Conservation (phyloP, 2,113 vertebrate genomes). For the Cyprinodon brontotheroides region DNA sequence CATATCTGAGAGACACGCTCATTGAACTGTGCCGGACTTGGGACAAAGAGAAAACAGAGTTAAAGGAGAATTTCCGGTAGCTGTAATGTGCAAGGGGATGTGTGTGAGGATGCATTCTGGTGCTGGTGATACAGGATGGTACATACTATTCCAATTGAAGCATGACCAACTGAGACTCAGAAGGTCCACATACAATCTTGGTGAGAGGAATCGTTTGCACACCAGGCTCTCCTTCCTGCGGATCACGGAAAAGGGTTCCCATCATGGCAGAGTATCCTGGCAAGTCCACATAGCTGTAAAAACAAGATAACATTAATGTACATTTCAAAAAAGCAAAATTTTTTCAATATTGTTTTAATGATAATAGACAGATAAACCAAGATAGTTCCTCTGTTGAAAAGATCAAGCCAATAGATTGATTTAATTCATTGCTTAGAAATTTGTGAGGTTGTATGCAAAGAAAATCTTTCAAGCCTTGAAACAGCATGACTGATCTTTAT, state of each 20-base stretch:
- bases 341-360: no score
- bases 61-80: background rate
- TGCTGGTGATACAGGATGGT: background rate
- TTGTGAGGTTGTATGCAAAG: no score
- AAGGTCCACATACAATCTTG: slow-evolving; percentile 89
- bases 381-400: no score
- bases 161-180: slow-evolving; percentile 90
- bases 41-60: slow-evolving; percentile 36
- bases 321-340: background rate
- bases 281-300: slow-evolving; percentile 84
- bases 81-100: slow-evolving; percentile 1
- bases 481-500: no score
- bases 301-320: background rate
- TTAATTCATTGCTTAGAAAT: no score
- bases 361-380: no score
- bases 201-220: slow-evolving; percentile 84
- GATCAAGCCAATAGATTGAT: no score
- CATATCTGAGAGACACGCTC: slow-evolving; percentile 91
- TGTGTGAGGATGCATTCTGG: background rate
- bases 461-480: no score
- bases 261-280: slow-evolving; percentile 87
- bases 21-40: slow-evolving; percentile 85
- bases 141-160: slow-evolving; percentile 88
- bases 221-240: slow-evolving; percentile 80
- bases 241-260: slow-evolving; percentile 88